Percentiles rank a stretch among this genome's conserved stretches.
Conservation (phyloP, 2,888 invertebrate genomes). For the Ditylenchus weischeri region DNA sequence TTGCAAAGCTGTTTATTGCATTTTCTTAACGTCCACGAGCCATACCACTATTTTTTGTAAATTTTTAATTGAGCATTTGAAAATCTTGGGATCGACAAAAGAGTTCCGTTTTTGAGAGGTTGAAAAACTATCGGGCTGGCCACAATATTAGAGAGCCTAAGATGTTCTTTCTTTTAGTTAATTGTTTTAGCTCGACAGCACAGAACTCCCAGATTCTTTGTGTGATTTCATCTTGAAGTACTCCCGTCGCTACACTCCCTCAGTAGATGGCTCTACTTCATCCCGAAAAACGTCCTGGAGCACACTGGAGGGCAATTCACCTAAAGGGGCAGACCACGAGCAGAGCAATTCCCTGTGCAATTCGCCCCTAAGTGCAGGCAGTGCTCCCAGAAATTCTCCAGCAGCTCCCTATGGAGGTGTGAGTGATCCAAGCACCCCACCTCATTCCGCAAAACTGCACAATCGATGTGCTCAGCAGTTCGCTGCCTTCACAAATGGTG, state of each 20-base stretch:
- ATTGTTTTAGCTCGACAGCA: not conserved
- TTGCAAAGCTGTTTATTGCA: too few species aligned
- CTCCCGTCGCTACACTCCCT: conserved; percentile 39
- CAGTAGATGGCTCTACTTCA: conserved; percentile 13
- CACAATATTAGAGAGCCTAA: too few species aligned
- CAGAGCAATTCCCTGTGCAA: conserved; percentile 38
- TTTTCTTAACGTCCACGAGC: too few species aligned
- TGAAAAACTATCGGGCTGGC: too few species aligned
- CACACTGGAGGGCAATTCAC: conserved; percentile 7
- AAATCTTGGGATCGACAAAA: too few species aligned
- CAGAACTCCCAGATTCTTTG: conserved; percentile 54
- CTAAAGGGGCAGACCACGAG: conserved; percentile 2
- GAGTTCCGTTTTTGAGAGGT: too few species aligned
- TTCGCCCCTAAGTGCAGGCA: conserved; percentile 53
- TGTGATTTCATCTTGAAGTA: conserved; percentile 58
- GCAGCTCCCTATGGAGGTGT: conserved; percentile 44
- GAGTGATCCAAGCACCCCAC: conserved; percentile 36
- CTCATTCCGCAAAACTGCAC: conserved; percentile 12
- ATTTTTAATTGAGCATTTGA: too few species aligned
- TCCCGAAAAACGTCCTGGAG: not conserved
- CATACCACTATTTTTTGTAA: too few species aligned
- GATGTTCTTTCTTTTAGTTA: too few species aligned
- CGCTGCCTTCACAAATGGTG: not conserved
- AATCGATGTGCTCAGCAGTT: conserved; percentile 13
- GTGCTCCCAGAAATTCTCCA: conserved; percentile 42